Percentiles rank a stretch among this genome's conserved stretches.
These are phyloP conservation scores for Cheirogaleus medius DNA, from an alignment of 2,113 vertebrate species.

Conservation along the genomic window DNA sequence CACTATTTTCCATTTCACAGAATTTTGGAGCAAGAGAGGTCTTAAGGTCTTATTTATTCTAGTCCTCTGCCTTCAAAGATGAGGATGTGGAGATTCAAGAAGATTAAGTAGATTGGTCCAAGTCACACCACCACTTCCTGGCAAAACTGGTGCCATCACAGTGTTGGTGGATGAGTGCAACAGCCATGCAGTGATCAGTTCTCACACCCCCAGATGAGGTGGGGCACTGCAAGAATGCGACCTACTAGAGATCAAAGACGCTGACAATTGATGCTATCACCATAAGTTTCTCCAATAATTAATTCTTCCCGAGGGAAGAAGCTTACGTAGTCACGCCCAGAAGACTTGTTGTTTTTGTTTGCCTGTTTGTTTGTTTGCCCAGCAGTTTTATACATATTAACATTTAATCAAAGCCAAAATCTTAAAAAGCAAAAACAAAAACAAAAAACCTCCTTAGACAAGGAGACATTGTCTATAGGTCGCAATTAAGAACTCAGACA, in stretches of 20 bases:
- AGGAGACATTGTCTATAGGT: background rate
- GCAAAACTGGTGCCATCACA: background rate
- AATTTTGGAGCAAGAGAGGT: background rate
- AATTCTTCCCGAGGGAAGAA: background rate
- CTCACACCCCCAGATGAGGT: background rate
- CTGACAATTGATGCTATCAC: background rate
- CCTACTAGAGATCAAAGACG: background rate
- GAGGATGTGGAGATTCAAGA: background rate
- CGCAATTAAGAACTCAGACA: background rate
- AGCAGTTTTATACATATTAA: background rate
- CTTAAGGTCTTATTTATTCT: background rate
- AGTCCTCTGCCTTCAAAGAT: background rate
- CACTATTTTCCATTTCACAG: background rate
- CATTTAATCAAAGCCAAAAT: conserved; percentile 33
- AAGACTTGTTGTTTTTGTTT: background rate
- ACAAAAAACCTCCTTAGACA: background rate
- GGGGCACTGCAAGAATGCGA: background rate
- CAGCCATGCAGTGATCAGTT: background rate
- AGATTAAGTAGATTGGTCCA: background rate
- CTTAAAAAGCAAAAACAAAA: background rate
- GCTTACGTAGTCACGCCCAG: background rate
- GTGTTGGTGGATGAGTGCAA: too few species aligned
- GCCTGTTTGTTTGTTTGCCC: background rate
- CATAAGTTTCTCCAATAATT: background rate
- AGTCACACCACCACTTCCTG: background rate